Base-by-base conservation (phyloP, 2,797 vertebrate genomes). In the Dallia pectoralis region DNA sequence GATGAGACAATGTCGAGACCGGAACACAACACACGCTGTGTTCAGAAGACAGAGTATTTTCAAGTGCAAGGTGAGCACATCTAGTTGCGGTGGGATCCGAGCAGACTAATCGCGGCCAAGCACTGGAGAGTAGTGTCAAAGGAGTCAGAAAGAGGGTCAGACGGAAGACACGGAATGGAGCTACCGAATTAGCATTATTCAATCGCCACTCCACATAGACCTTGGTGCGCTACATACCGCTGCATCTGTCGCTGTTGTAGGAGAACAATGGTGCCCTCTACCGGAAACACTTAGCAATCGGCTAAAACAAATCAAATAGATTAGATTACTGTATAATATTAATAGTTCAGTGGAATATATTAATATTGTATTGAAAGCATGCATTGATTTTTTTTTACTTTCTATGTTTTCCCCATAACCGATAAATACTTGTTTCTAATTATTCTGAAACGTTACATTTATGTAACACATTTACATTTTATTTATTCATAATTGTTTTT, bases 131-230 rank as follows among this genome's bases (percentile, higher is more conserved):
- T 19, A 65, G 25, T 61, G 72, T 82, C 79, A 89, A 82, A 85
- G 87, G 77, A 69, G 70, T 69, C 53, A 70, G 33, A 4, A 33
- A 15, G 69, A 74, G 66, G 78, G 77, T 80, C 78, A 48, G 78
- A 18, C 70, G 69, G 74, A 76, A 89, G 84, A 82, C 64, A 78
- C 49, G 82, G 78, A 80, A 75, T 63, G 76, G 79, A 85, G 79
- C 79, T n/a, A 2, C 29, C 29, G 44, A 25, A 30, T 12, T 25
- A n/a, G 19, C 32, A 29, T 56, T 66, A 19, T 73, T 66, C 25
- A 22, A 72, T 15, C 29, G 12, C 19, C 8, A 63, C 61, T 30
- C 14, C 61, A 27, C 40, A 4, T 8, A 44, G 3, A 44, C 3
- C 32, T 27, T 14, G 61, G 30, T 18, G 47, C 22, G 75, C 86